phyloP scores from a whole-genome alignment of 2,113 vertebrate genomes.

The Panthera leo region DNA sequence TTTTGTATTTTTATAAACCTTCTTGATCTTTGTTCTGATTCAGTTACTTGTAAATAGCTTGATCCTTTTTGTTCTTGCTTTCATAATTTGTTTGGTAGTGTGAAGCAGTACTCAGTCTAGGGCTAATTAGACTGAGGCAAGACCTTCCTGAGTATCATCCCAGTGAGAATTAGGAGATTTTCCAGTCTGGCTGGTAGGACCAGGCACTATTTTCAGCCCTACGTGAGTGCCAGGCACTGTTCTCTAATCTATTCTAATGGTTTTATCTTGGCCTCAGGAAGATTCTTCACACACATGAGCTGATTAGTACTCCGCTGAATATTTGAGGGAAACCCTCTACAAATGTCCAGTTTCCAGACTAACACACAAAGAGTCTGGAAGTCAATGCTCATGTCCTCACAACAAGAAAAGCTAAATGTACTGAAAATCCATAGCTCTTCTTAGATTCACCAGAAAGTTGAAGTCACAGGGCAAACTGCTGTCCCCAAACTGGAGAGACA shows the following conservation, averaged over 20 bases:
- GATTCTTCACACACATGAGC: background rate
- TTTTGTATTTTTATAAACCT: background rate
- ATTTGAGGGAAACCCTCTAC: background rate
- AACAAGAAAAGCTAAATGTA: background rate
- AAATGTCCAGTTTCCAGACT: background rate
- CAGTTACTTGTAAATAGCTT: background rate
- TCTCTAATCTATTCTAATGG: background rate
- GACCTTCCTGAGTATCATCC: background rate
- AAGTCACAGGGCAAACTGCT: background rate
- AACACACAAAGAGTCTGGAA: background rate
- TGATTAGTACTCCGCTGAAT: background rate
- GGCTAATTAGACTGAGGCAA: background rate
- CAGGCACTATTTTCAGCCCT: background rate
- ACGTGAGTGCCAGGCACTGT: background rate
- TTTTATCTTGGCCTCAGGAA: background rate
- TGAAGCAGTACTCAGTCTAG: background rate
- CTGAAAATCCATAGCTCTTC: background rate
- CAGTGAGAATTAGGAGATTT: background rate
- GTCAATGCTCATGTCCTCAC: background rate
- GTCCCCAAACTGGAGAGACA: background rate
- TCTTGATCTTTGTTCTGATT: background rate
- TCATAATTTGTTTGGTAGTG: background rate
- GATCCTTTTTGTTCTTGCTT: background rate
- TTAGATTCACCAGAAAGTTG: background rate
- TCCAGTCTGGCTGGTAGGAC: background rate